phyloP scores from a whole-genome alignment of 2,888 invertebrate species.

The Nephrocerus scutellatus region DNA sequence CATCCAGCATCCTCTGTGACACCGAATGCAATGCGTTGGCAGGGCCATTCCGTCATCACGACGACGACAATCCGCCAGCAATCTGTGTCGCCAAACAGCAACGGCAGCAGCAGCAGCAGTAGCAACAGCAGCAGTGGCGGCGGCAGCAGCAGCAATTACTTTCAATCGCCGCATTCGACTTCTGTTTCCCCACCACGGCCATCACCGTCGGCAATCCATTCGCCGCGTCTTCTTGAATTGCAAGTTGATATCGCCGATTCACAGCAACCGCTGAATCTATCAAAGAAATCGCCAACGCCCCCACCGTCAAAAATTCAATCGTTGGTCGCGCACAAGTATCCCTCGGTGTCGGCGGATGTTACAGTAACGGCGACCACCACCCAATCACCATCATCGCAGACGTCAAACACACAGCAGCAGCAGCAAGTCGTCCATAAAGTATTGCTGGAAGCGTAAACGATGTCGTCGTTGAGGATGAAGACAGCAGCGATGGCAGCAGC shows the following conservation, averaged over 20 bases:
- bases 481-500: not conserved
- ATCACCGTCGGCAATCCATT: constrained; percentile 42
- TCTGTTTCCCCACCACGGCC: constrained; percentile 48
- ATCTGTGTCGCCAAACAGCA: constrained; percentile 45
- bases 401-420: constrained; percentile 24
- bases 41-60: constrained; percentile 56
- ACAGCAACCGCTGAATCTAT: constrained; percentile 79
- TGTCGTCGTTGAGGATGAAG: not conserved
- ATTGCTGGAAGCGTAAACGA: constrained; percentile 57
- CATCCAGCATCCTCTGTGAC: constrained; percentile 35
- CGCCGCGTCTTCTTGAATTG: constrained; percentile 59
- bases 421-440: constrained; percentile 50
- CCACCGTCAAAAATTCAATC: constrained; percentile 54
- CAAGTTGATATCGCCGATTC: constrained; percentile 78
- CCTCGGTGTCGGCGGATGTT: constrained; percentile 44
- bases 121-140: constrained; percentile 20
- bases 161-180: constrained; percentile 47
- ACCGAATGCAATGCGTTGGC: constrained; percentile 38
- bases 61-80: constrained; percentile 52
- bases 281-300: constrained; percentile 74
- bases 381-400: constrained; percentile 20
- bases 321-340: constrained; percentile 41
- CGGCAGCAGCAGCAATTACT: constrained; percentile 43
- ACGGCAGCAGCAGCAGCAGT: constrained; percentile 35
- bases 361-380: constrained; percentile 41